A percentile compares a stretch with the other conserved stretches of the same genome.
Evolutionary conservation across 2,888 invertebrate genomes (phyloP).

Genomic region (Tetheella fluctuosa): DNA sequence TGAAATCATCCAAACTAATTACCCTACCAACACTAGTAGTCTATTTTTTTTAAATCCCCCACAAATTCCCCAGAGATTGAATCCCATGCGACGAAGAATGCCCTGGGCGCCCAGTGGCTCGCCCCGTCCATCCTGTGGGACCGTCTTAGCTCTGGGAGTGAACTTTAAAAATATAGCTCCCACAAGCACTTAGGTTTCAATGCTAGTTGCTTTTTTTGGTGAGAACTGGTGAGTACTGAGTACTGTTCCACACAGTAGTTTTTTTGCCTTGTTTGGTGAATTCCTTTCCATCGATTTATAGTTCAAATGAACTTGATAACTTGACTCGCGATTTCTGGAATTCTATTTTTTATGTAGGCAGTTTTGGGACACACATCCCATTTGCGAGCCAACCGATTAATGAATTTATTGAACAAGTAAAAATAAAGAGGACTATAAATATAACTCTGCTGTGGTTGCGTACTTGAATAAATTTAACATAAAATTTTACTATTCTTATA

Average conservation of each 20-base stretch:
- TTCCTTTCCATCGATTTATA: too few species aligned
- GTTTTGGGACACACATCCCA: too few species aligned
- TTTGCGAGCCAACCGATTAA: too few species aligned
- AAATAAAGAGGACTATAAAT: too few species aligned
- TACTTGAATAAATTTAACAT: too few species aligned
- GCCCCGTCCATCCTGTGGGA: conserved; percentile 64
- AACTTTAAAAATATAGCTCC: conserved; percentile 65
- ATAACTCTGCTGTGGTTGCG: too few species aligned
- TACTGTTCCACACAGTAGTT: background rate
- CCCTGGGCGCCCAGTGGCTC: conserved; percentile 45
- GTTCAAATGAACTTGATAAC: too few species aligned
- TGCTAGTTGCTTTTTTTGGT: background rate
- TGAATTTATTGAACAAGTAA: too few species aligned
- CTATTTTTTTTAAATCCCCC: conserved; percentile 65
- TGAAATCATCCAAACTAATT: background rate
- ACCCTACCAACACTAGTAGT: conserved; percentile 17
- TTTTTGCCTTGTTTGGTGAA: too few species aligned
- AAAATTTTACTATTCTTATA: background rate
- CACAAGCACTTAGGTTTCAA: conserved; percentile 12
- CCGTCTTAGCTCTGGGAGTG: conserved; percentile 52
- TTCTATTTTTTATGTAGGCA: too few species aligned
- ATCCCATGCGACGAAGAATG: conserved; percentile 72
- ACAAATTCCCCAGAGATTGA: conserved; percentile 82
- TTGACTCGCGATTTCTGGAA: too few species aligned
- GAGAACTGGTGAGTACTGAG: background rate